Conservation (phyloP, 2,888 invertebrate species). For the Belgica antarctica region DNA sequence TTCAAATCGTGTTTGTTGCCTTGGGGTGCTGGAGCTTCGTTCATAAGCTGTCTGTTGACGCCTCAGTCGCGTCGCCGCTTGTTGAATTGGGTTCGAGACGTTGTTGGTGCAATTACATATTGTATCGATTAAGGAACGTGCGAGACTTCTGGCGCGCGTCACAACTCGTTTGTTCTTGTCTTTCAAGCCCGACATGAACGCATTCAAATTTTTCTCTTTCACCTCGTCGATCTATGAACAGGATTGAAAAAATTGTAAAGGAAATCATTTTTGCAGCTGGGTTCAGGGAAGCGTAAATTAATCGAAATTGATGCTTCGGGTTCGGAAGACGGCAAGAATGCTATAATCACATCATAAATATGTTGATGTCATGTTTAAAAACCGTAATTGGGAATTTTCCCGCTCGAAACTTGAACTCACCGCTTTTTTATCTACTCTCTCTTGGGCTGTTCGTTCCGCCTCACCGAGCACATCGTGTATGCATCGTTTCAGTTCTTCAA, state of each 20-base stretch:
- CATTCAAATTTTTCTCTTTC: conserved; percentile 34
- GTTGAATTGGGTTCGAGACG: conserved; percentile 36
- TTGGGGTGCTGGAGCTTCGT: conserved; percentile 27
- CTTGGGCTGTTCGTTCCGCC: conserved; percentile 34
- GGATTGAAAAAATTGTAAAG: neutral
- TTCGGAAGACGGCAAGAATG: neutral
- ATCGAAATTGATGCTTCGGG: neutral
- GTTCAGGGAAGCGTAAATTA: neutral
- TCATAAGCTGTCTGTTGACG: conserved; percentile 38
- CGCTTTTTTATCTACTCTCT: conserved; percentile 30
- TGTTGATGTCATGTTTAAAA: too few relatives aligned
- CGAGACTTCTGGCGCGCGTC: conserved; percentile 37
- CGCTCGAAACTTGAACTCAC: neutral
- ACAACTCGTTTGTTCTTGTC: conserved; percentile 43
- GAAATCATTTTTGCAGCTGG: neutral
- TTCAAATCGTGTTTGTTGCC: conserved; percentile 29
- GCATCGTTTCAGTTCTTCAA: conserved; percentile 34
- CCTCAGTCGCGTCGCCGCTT: conserved; percentile 26
- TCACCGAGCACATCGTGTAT: conserved; percentile 31
- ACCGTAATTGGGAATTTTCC: neutral
- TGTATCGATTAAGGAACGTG: conserved; percentile 27
- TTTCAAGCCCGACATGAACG: conserved; percentile 41
- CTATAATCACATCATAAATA: too few relatives aligned
- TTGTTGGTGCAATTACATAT: conserved; percentile 41
- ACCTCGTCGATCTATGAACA: conserved; percentile 22